Conservation (phyloP, 1,140 invertebrate genomes). For the Halotydeus destructor region DNA sequence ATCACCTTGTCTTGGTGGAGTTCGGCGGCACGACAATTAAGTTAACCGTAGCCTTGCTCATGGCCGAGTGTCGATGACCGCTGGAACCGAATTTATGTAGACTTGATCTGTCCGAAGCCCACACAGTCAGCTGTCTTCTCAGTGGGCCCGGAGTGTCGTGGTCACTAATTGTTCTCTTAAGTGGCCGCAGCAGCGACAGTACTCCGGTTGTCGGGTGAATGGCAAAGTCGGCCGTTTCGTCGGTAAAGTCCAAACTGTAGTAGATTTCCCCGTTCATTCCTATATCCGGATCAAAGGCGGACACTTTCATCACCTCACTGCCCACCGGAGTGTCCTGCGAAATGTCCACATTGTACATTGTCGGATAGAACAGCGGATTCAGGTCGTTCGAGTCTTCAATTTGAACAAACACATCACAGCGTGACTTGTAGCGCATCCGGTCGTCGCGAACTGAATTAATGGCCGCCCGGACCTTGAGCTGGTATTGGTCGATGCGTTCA, state of each 20-base stretch:
- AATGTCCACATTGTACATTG: conserved; percentile 53
- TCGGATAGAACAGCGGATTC: conserved; percentile 66
- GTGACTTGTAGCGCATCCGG: conserved; percentile 12
- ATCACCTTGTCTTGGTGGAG: too few species aligned
- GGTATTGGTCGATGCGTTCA: conserved; percentile 62
- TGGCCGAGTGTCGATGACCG: too few species aligned
- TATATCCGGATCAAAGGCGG: conserved; percentile 76
- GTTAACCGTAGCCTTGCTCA: too few species aligned
- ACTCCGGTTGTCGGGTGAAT: conserved; percentile 77
- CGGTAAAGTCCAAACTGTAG: conserved; percentile 73
- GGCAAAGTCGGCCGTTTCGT: conserved; percentile 59
- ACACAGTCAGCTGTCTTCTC: neutral
- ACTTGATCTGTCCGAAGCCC: conserved; percentile 18
- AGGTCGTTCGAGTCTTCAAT: conserved; percentile 77
- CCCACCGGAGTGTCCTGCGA: conserved; percentile 68
- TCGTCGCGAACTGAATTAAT: conserved; percentile 12
- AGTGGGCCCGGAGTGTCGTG: neutral
- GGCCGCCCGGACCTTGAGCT: conserved; percentile 53
- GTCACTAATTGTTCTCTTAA: conserved; percentile 25
- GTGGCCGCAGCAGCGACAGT: too few species aligned
- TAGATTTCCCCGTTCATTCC: conserved; percentile 88
- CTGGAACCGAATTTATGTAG: too few species aligned
- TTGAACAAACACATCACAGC: conserved; percentile 41
- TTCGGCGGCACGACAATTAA: too few species aligned
- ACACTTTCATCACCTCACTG: conserved; percentile 26